These are phyloP conservation scores for Hippocampus abdominalis DNA, from an alignment of 2,113 vertebrate species.

Conservation along the genomic window DNA sequence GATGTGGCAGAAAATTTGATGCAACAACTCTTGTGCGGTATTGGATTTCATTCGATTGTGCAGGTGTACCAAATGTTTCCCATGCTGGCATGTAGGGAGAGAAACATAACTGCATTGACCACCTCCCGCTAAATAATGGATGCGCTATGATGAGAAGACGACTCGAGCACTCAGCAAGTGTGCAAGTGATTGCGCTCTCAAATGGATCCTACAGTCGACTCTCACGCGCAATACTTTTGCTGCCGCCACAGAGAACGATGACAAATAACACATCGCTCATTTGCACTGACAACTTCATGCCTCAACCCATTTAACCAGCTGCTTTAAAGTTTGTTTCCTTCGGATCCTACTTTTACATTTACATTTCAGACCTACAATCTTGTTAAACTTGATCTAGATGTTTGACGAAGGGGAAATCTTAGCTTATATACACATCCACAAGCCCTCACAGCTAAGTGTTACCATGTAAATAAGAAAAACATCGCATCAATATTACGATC, in stretches of 20 bases:
- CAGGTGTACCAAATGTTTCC: not conserved
- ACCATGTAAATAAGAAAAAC: not conserved
- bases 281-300: not conserved
- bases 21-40: not conserved
- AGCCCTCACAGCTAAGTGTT: not conserved
- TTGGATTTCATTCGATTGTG: not conserved
- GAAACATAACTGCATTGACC: not conserved
- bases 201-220: slow-evolving; percentile 7
- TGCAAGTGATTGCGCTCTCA: slow-evolving; percentile 10
- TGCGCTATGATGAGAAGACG: not conserved
- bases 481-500: not conserved
- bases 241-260: slow-evolving; percentile 2
- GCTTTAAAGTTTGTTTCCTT: not conserved
- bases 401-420: not conserved
- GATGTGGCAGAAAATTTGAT: not conserved
- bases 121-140: not conserved
- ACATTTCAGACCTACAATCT: not conserved
- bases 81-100: not conserved
- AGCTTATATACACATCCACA: not conserved
- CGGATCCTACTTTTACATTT: not conserved
- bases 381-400: not conserved
- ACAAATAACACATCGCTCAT: not conserved
- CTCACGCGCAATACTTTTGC: not conserved
- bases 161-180: not conserved
- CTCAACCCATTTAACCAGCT: not conserved